Percentiles rank a stretch among this genome's conserved stretches.
Conservation (phyloP, 2,888 invertebrate genomes). For the Leucozona laternaria region DNA sequence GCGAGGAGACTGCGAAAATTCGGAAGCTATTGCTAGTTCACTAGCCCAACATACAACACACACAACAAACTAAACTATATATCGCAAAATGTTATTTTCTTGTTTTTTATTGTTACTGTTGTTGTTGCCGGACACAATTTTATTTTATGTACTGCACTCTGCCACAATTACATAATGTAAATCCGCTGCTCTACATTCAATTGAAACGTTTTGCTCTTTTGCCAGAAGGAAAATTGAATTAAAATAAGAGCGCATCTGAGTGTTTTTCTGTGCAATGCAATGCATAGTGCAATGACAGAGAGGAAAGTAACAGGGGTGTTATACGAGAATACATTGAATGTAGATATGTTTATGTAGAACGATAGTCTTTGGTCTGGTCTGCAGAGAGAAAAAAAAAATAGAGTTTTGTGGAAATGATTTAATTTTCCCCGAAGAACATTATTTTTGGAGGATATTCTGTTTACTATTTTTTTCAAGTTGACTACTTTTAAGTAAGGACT, state of each 20-base stretch:
- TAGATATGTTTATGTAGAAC: neutral
- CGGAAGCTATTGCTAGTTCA: slow-evolving; percentile 56
- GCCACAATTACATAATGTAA: slow-evolving; percentile 75
- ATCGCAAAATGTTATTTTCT: slow-evolving; percentile 33
- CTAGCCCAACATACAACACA: slow-evolving; percentile 13
- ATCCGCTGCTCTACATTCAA: slow-evolving; percentile 75
- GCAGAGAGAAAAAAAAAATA: slow-evolving; percentile 14
- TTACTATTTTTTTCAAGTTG: neutral
- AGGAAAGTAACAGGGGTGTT: slow-evolving; percentile 4
- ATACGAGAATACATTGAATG: neutral
- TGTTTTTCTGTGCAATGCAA: slow-evolving; percentile 29
- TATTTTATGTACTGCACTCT: slow-evolving; percentile 50
- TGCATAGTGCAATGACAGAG: neutral
- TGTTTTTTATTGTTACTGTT: slow-evolving; percentile 5
- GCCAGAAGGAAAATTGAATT: slow-evolving; percentile 75
- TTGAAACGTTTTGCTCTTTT: slow-evolving; percentile 76
- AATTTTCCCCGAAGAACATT: slow-evolving; percentile 70
- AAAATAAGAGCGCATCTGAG: slow-evolving; percentile 74
- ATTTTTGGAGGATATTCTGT: slow-evolving; percentile 36
- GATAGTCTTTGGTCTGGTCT: slow-evolving; percentile 20
- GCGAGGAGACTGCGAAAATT: slow-evolving; percentile 53
- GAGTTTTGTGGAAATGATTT: slow-evolving; percentile 69
- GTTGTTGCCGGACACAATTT: slow-evolving; percentile 28
- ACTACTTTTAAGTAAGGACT: neutral
- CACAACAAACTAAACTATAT: slow-evolving; percentile 33